Evolutionary conservation across 2,113 vertebrate species (phyloP).

Genomic region (Chrysemys picta): DNA sequence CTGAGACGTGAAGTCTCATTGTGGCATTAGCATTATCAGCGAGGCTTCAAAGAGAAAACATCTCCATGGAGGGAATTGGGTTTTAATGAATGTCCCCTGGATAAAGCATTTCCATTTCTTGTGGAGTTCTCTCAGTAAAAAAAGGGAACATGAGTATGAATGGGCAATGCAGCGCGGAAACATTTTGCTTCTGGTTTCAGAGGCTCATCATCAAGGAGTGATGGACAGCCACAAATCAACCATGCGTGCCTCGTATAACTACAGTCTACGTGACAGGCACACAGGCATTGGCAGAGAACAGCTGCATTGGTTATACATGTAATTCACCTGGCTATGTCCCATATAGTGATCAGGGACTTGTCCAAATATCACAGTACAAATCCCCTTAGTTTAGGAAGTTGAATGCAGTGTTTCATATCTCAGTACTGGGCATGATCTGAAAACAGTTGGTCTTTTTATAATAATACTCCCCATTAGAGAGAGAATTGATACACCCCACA

Average conservation of each 20-base stretch:
- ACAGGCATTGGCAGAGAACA: neutral
- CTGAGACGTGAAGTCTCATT: neutral
- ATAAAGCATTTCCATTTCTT: neutral
- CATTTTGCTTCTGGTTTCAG: neutral
- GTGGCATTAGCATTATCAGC: neutral
- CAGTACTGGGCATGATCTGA: neutral
- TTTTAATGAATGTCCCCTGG: neutral
- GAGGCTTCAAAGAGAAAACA: neutral
- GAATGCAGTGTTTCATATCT: neutral
- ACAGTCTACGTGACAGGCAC: neutral
- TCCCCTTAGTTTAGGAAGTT: neutral
- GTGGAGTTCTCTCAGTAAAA: neutral
- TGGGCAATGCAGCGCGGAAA: neutral
- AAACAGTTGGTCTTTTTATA: neutral
- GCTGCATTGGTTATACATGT: neutral
- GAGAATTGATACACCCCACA: neutral
- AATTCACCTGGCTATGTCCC: neutral
- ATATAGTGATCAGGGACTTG: neutral
- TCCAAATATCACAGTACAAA: neutral
- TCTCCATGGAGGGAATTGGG: neutral
- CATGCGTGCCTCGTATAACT: neutral
- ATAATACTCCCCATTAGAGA: neutral
- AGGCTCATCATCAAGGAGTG: neutral
- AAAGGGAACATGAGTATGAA: neutral
- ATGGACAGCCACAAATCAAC: neutral